Evolutionary conservation across 2,888 invertebrate genomes (phyloP), one percentile per base, ranked within the genome.

Genomic region (Heliconius ethilla): DNA sequence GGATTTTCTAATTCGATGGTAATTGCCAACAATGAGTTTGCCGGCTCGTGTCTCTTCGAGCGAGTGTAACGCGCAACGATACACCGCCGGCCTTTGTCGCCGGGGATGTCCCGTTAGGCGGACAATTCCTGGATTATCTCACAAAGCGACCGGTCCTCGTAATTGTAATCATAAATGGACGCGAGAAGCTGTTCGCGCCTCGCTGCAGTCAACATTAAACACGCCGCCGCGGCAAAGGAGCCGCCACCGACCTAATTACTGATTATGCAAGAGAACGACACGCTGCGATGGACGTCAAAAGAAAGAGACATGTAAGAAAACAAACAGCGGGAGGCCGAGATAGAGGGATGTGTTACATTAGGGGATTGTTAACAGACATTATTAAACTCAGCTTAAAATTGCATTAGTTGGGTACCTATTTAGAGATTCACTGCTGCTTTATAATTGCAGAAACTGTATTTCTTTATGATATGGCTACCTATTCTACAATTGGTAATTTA

Each of bases 31-130:
- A 93, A 94, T 90, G 82, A 85, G 78, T 79, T 79, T 83, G 88
- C 85, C 86, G 88, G 83, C 86, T 87, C 87, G 86, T 88, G 89
- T 88, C 86, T 87, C 89, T 86, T 88, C 85, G 87, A 84, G 86
- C 86, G 85, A 83, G 90, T 87, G 88, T 94, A 92, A 94, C 91
- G 91, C 86, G 93, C 93, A 93, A 94, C 87, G 93, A 94, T 94
- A 94, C 90, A 86, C 87, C 88, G 90, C 85, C 85, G 82, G 82
- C 82, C 86, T 88, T 93, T 93, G 91, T 92, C 86, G 86, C 78
- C 78, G 45, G 74, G 59, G 74, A 76, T 81, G 89, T 91, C 88
- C 94, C 93, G 93, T 93, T 93, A 93, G 82, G 81, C 83, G 86
- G 86, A 91, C 93, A 90, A 92, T 92, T 86, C 87, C 83, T 76